A percentile compares a stretch with the other conserved stretches of the same genome.
These are phyloP conservation scores for Chlamydotis undulata DNA, from an alignment of 2,113 vertebrate genomes.

Conservation along the genomic window DNA sequence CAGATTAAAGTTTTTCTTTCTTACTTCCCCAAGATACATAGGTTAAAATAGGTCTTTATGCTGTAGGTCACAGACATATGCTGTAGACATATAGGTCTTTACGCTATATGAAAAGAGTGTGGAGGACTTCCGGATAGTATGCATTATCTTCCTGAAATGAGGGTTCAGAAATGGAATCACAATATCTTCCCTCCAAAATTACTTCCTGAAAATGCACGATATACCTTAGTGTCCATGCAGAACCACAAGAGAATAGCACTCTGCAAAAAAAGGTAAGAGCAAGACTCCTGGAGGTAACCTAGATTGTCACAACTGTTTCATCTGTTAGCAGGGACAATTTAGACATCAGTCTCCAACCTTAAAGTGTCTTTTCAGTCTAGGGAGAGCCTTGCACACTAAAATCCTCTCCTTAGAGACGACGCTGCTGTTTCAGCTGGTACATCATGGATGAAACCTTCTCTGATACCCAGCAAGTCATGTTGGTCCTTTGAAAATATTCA, in stretches of 20 bases:
- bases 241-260: background rate
- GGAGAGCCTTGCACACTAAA: background rate
- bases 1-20: background rate
- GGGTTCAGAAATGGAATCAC: background rate
- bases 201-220: background rate
- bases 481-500: background rate
- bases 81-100: background rate
- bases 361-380: background rate
- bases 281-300: background rate
- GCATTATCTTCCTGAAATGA: background rate
- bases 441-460: background rate
- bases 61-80: background rate
- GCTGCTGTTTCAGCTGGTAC: background rate
- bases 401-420: background rate
- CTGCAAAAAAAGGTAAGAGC: background rate
- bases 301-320: background rate
- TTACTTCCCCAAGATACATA: background rate
- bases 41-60: background rate
- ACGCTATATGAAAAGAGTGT: background rate
- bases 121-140: background rate
- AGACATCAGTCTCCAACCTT: background rate
- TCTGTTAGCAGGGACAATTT: background rate
- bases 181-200: background rate
- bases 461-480: background rate
- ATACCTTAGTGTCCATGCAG: background rate